phyloP scores from a whole-genome alignment of 1,140 invertebrate species.

The Drosophila kikkawai region DNA sequence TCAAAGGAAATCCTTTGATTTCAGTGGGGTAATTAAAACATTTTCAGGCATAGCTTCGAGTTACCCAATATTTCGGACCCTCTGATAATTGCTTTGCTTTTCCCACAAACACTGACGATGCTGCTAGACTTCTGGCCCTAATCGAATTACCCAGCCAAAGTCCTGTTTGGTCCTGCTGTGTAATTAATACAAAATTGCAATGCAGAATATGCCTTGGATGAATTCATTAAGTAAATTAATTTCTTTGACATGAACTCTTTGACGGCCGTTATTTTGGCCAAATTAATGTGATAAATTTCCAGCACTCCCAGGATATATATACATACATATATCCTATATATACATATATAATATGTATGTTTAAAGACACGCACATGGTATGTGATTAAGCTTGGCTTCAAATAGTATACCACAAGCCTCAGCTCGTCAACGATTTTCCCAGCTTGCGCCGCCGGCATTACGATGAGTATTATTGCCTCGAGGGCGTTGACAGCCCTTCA shows the following conservation, averaged over 20 bases:
- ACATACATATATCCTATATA: neutral
- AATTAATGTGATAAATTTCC: slow-evolving; percentile 23
- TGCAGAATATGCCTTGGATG: neutral
- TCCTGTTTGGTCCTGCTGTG: neutral
- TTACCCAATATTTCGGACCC: too few relatives aligned
- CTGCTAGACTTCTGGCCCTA: neutral
- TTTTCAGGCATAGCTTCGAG: neutral
- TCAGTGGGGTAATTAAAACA: neutral
- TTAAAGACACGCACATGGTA: neutral
- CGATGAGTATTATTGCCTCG: slow-evolving; percentile 27
- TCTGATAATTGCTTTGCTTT: neutral
- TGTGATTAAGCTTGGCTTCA: slow-evolving; percentile 26
- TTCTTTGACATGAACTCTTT: slow-evolving; percentile 18
- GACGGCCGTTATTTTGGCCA: slow-evolving; percentile 10
- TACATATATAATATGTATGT: neutral
- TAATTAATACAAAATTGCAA: slow-evolving; percentile 8
- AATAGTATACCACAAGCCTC: slow-evolving; percentile 24
- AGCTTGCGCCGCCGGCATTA: slow-evolving; percentile 22
- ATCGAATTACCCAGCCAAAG: neutral
- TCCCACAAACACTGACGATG: neutral
- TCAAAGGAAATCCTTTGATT: neutral
- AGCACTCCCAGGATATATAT: neutral
- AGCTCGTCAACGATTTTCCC: slow-evolving; percentile 14
- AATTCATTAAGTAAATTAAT: slow-evolving; percentile 30
- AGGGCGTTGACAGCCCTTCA: slow-evolving; percentile 34